Evolutionary conservation across 2,113 vertebrate genomes (phyloP).

Genomic region (Hemicordylus capensis): DNA sequence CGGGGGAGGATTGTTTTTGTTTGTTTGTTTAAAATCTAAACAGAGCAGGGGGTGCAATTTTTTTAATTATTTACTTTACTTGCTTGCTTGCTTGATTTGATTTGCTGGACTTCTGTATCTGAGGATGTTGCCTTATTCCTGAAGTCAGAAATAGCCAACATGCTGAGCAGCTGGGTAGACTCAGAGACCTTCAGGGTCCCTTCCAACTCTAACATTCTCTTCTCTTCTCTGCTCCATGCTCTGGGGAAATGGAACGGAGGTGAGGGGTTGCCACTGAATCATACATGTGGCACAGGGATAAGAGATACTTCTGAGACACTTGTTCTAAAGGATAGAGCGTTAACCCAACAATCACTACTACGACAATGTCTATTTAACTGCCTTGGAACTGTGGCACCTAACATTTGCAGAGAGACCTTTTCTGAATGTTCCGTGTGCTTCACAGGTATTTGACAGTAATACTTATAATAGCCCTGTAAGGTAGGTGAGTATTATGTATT

Average conservation of each 20-base stretch:
- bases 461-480: not conserved
- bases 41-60: not conserved
- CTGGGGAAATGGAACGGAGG: not conserved
- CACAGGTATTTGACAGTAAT: not conserved
- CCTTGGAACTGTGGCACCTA: not conserved
- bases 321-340: not conserved
- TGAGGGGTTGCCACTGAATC: not conserved
- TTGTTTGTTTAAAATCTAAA: not conserved
- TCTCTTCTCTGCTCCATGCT: slow-evolving; percentile 8
- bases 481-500: not conserved
- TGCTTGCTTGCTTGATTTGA: not conserved
- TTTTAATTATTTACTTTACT: not conserved
- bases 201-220: too few species aligned
- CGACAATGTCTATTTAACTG: too few species aligned
- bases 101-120: not conserved
- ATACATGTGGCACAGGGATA: not conserved
- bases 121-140: not conserved
- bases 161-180: too few species aligned
- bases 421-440: not conserved
- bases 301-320: not conserved
- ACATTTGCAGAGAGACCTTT: not conserved
- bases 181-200: too few species aligned
- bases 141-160: too few species aligned
- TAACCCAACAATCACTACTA: not conserved
- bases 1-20: too few species aligned